Evolutionary conservation across 1,140 invertebrate genomes (phyloP), one percentile per base, ranked within the genome.

Genomic region (Papilio xuthus): DNA sequence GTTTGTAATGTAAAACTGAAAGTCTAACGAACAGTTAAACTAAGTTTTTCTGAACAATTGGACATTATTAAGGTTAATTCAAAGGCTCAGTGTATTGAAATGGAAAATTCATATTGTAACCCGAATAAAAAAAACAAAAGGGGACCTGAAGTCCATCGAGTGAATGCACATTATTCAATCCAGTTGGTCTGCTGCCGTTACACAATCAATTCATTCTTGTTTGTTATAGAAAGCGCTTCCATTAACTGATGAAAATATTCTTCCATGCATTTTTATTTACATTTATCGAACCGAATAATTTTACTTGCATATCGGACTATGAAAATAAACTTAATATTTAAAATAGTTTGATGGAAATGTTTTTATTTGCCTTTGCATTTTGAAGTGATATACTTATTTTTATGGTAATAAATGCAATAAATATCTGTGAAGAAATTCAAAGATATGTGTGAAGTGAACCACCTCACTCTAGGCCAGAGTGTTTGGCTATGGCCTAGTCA

Each of bases 241-340:
- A 67, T 67, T 67, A 67, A 28, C 60, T 67, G 60, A 67, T 67
- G 60, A 67, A 67, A 67, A 12, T 67, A 67, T 67, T 67, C 60
- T 67, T 28, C 60, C 60, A 67, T 28, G 60, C 23, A 67, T 67
- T 67, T 60, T 67, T 67, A 67, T 67, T 67, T 67, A 67, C 60
- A 67, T 67, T 32, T 67, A 67, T 28, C 13, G 26, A 67, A 67
- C 23, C 26, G 60, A 67, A 67, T 67, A 67, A 15, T 67, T 15
- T 20, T 15, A 67, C 60, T n/a, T 67, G 60, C 13, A 67, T 67
- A 67, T 32, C 26, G 60, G 4, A 9, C 26, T 28, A 10, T 28
- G 12, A 15, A 67, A 67, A 67, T 18, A 67, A 28, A 28, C 4
- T 32, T 26, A 10, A 67, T 67, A 28, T 67, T 67, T 67, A 23